A percentile compares a stretch with the other conserved stretches of the same genome.
Evolutionary conservation across 2,113 vertebrate genomes (phyloP).

Genomic region (Phyllostomus hastatus): DNA sequence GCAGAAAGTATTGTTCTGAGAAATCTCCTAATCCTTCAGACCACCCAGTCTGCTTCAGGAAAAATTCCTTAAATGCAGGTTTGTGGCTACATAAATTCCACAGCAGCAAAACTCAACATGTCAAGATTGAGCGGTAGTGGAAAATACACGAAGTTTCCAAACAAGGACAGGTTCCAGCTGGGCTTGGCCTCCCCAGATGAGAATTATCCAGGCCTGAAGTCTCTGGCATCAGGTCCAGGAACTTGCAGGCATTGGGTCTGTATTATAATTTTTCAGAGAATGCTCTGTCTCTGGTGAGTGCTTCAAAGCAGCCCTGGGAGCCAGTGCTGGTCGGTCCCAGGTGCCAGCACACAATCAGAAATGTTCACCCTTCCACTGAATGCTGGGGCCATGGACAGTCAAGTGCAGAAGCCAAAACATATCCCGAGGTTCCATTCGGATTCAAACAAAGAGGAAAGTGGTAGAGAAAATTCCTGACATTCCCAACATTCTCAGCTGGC

Average conservation of each 20-base stretch:
- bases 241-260: not conserved
- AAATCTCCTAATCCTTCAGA: not conserved
- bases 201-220: not conserved
- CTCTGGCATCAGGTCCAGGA: not conserved
- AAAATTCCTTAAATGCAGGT: slow-evolving; percentile 9
- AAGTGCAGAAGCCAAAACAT: slow-evolving; percentile 38
- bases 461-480: slow-evolving; percentile 72
- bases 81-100: slow-evolving; percentile 37
- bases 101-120: not conserved
- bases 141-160: not conserved
- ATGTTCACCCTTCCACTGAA: not conserved
- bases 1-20: not conserved
- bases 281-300: not conserved
- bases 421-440: not conserved
- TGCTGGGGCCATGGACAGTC: not conserved
- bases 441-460: not conserved
- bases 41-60: not conserved
- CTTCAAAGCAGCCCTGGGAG: not conserved
- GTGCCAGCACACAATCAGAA: not conserved
- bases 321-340: not conserved
- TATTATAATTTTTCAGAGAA: not conserved
- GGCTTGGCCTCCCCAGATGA: not conserved
- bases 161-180: not conserved
- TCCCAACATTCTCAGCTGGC: slow-evolving; percentile 77
- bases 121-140: not conserved